A percentile compares a stretch with the other conserved stretches of the same genome.
phyloP scores from a whole-genome alignment of 2,888 invertebrate genomes.

The Heliconius erato region DNA sequence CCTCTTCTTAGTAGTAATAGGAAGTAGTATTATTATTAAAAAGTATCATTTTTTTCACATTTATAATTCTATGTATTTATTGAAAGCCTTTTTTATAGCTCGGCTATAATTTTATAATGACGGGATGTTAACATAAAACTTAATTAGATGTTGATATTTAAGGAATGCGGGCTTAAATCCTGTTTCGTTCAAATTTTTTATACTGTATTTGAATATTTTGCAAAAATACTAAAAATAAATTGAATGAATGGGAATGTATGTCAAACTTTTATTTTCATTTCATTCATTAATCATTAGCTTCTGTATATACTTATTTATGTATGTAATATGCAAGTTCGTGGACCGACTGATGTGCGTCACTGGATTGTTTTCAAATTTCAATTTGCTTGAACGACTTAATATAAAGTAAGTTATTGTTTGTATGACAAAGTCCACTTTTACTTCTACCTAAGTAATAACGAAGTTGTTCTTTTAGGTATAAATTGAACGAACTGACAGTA shows the following conservation, averaged over 20 bases:
- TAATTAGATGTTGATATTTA: neutral
- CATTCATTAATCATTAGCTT: neutral
- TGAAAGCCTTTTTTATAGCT: neutral
- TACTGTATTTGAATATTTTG: neutral
- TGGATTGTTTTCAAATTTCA: constrained; percentile 13
- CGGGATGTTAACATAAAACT: neutral
- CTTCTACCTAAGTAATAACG: neutral
- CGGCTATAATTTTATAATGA: neutral
- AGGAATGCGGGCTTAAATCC: neutral
- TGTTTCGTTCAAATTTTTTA: neutral
- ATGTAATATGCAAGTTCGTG: too few species aligned
- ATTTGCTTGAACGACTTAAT: neutral
- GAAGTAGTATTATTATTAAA: too few species aligned
- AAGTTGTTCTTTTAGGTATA: neutral
- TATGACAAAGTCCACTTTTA: neutral
- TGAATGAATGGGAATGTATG: neutral
- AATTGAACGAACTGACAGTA: neutral
- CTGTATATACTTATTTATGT: neutral
- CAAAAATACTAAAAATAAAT: neutral
- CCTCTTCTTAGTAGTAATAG: too few species aligned
- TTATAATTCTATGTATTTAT: too few species aligned
- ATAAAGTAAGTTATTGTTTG: constrained; percentile 1
- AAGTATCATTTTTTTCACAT: too few species aligned
- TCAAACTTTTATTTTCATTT: neutral
- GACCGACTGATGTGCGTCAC: constrained; percentile 23